Base-by-base conservation (phyloP, 2,888 invertebrate genomes). In the Eulithis prunata region DNA sequence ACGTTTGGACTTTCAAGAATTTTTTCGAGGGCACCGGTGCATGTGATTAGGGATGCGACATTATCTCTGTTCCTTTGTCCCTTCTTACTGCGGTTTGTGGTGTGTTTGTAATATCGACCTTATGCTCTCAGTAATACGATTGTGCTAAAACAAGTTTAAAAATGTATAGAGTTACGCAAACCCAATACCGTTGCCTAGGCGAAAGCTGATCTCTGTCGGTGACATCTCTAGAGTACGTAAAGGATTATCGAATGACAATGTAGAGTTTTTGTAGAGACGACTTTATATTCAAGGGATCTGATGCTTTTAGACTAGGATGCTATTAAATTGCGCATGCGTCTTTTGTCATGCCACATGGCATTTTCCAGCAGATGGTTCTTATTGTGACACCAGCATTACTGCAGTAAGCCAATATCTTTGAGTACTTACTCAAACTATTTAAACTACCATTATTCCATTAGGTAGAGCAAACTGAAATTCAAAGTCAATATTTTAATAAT, bases 241-340 rank as follows among this genome's bases (percentile, higher is more conserved):
- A 93, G 93, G 93, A 91, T 93, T 93, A 93, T 93, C 91, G 85
- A 88, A 91, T 92, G 90, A 91, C 92, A 91, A 88, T 88, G 82
- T 85, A 79, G 73, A 74, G 88, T 91, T 91, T 91, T 93, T 90
- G 78, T 80, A 77, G 78, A 78, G 75, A 76, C 79, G 76, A 85
- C 81, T 86, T 85, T 83, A 83, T 80, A 87, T 91, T 90, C 86
- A 90, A 84, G 77, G 81, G 83, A 85, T 69, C 82, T 78, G 81
- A 81, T 82, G 87, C 85, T 89, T 90, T 87, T 84, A 86, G 82
- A 85, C 86, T 89, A 86, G 84, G 86, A 90, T 83, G 89, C 90
- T 92, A 92, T 92, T 91, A 92, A 91, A 92, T 93, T 92, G 93
- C 91, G 91, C 89, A 88, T 90, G 79, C 83, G 75, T 80, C 91